These are phyloP conservation scores for Tetranychus truncatus DNA, from an alignment of 2,888 invertebrate genomes.

Conservation along the genomic window DNA sequence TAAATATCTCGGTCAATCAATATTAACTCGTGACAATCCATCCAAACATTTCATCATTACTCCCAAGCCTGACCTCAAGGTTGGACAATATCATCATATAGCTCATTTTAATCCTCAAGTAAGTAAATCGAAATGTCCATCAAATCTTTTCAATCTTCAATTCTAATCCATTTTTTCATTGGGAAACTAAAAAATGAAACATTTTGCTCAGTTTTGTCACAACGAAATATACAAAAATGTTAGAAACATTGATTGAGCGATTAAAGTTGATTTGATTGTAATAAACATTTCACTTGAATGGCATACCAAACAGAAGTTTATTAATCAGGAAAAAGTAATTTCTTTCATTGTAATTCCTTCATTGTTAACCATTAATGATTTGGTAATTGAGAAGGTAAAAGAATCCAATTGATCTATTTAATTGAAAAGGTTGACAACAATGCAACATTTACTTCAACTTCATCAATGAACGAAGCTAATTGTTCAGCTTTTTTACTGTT, in stretches of 20 bases:
- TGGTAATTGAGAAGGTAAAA: no score
- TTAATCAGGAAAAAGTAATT: neutral
- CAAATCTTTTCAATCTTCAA: neutral
- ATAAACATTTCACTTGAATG: neutral
- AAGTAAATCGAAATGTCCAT: neutral
- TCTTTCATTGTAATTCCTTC: neutral
- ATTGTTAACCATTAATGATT: neutral
- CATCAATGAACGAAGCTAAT: no score
- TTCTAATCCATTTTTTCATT: neutral
- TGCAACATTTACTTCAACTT: neutral
- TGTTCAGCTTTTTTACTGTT: no score
- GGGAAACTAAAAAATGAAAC: neutral
- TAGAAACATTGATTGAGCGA: no score
- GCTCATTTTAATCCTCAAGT: conserved; percentile 5
- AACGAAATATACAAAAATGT: neutral
- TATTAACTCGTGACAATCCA: conserved; percentile 5
- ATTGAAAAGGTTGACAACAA: neutral
- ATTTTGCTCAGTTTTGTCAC: neutral
- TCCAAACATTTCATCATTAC: conserved; percentile 12
- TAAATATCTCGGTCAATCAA: neutral
- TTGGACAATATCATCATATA: conserved; percentile 18
- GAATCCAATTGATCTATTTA: neutral
- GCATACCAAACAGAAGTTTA: neutral
- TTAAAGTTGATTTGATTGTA: neutral
- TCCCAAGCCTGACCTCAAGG: conserved; percentile 14